These are phyloP conservation scores for Phyto melanocephala DNA, from an alignment of 2,888 invertebrate species.

Conservation along the genomic window DNA sequence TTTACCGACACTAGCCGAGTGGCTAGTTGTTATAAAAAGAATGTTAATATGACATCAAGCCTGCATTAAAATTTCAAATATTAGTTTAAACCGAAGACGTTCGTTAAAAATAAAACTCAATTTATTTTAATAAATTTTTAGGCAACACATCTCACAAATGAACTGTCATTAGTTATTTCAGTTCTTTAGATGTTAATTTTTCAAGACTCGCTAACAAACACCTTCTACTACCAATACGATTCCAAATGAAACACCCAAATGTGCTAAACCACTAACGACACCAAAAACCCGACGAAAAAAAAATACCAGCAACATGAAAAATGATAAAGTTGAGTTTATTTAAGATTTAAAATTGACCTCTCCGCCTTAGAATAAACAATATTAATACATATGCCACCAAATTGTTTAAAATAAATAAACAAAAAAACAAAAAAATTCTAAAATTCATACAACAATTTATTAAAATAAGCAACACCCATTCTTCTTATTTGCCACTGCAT, in stretches of 20 bases:
- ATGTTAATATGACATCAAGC: too few species aligned
- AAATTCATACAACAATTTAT: slow-evolving; percentile 47
- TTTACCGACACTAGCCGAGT: too few species aligned
- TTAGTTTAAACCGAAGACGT: too few species aligned
- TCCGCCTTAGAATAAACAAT: slow-evolving; percentile 41
- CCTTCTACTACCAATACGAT: slow-evolving; percentile 22
- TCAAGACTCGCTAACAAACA: slow-evolving; percentile 60
- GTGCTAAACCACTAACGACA: background rate
- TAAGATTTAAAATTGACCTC: slow-evolving; percentile 54
- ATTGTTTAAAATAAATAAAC: slow-evolving; percentile 20
- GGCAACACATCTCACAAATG: slow-evolving; percentile 55
- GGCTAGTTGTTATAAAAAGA: too few species aligned
- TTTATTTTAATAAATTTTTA: slow-evolving; percentile 24
- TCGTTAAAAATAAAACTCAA: background rate
- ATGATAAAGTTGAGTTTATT: slow-evolving; percentile 8
- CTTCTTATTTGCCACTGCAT: slow-evolving; percentile 18
- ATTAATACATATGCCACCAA: slow-evolving; percentile 38
- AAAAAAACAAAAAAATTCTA: slow-evolving; percentile 1
- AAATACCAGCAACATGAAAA: background rate
- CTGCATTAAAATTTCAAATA: too few species aligned
- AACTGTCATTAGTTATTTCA: slow-evolving; percentile 62
- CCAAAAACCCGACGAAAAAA: background rate
- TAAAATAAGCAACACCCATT: slow-evolving; percentile 63
- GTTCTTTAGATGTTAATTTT: slow-evolving; percentile 46
- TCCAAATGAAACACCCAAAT: too few species aligned